phyloP scores from a whole-genome alignment of 2,888 invertebrate genomes.

The Anarsia innoxiella region DNA sequence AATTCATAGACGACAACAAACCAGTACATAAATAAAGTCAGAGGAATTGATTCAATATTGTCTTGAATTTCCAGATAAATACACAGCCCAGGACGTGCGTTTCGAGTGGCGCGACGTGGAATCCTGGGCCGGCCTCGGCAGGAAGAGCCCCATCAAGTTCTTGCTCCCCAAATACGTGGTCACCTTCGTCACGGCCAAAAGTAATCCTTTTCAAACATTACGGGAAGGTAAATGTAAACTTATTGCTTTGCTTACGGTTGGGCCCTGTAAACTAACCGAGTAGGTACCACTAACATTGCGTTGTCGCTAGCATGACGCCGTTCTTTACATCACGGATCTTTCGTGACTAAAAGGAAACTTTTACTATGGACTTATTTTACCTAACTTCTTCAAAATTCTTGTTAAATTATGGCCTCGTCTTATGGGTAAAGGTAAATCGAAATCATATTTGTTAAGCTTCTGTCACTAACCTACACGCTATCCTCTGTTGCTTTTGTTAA shows the following conservation, averaged over 20 bases:
- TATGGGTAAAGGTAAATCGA: too few relatives aligned
- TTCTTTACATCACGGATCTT: constrained; percentile 11
- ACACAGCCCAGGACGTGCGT: constrained; percentile 75
- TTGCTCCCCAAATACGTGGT: constrained; percentile 79
- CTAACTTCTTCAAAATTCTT: too few relatives aligned
- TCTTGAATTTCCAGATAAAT: constrained; percentile 65
- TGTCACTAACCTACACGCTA: too few relatives aligned
- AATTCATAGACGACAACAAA: too few relatives aligned
- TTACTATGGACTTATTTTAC: too few relatives aligned
- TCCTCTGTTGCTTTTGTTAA: too few relatives aligned
- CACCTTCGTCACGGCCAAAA: constrained; percentile 76
- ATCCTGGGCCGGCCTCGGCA: constrained; percentile 63
- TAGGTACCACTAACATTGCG: constrained; percentile 51
- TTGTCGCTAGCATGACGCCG: constrained; percentile 30
- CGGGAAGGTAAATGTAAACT: constrained; percentile 78
- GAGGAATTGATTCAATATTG: not conserved
- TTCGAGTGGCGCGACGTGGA: constrained; percentile 77
- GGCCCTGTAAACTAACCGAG: constrained; percentile 49
- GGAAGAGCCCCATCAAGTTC: constrained; percentile 72
- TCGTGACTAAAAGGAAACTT: too few relatives aligned
- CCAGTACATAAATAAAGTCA: not conserved
- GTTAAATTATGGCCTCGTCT: too few relatives aligned
- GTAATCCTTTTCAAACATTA: constrained; percentile 76
- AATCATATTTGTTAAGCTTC: too few relatives aligned
- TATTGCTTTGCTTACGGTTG: constrained; percentile 69